A percentile compares a stretch with the other conserved stretches of the same genome.
phyloP scores from a whole-genome alignment of 2,797 vertebrate species.

The Anolis apletophallus region DNA sequence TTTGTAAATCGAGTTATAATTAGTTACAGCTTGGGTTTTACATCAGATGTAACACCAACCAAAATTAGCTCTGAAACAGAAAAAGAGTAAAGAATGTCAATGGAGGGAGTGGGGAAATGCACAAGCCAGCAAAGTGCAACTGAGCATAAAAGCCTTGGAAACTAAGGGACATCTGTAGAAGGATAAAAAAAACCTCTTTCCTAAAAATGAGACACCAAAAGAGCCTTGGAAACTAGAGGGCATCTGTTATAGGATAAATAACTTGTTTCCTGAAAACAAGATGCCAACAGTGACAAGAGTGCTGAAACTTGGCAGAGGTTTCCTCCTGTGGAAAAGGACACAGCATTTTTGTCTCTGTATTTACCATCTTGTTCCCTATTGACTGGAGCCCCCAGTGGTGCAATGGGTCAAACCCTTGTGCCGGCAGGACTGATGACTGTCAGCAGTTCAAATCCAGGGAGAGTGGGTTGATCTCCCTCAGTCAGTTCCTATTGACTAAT shows the following conservation, averaged over 20 bases:
- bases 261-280: conserved; percentile 7
- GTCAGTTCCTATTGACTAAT: no score
- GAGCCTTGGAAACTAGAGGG: no score
- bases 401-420: no score
- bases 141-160: background rate
- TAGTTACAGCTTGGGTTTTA: background rate
- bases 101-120: background rate
- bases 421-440: no score
- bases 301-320: background rate
- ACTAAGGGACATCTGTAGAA: background rate
- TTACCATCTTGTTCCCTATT: no score
- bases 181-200: background rate
- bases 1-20: background rate
- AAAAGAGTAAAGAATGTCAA: background rate
- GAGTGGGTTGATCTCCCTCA: no score
- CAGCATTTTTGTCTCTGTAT: no score
- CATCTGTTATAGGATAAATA: background rate
- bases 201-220: conserved; percentile 16
- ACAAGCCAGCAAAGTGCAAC: background rate
- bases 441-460: no score
- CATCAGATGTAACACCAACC: background rate
- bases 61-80: background rate
- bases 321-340: background rate
- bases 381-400: no score
- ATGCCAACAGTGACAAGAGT: background rate